phyloP scores from a whole-genome alignment of 2,113 vertebrate species.

The Eclectus roratus region DNA sequence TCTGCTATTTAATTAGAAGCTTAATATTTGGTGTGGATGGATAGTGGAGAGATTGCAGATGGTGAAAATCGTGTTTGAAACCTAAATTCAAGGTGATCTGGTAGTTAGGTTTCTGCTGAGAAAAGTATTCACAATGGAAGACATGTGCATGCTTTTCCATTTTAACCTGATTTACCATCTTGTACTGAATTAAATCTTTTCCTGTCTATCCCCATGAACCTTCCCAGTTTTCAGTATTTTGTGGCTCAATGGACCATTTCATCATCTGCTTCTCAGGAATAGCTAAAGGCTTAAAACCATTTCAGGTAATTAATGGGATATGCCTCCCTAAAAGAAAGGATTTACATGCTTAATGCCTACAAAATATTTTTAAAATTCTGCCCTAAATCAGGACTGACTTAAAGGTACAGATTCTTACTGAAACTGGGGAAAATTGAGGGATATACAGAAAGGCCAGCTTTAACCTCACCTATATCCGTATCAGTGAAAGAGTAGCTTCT shows the following conservation, averaged over 20 bases:
- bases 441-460: not conserved
- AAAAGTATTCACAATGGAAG: not conserved
- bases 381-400: not conserved
- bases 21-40: not conserved
- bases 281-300: not conserved
- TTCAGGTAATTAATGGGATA: not conserved
- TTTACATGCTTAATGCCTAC: not conserved
- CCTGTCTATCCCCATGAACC: not conserved
- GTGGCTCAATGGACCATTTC: not conserved
- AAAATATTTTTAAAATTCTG: not conserved
- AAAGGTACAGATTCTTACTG: not conserved
- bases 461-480: fast-evolving
- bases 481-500: not conserved
- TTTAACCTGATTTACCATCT: not conserved
- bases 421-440: not conserved
- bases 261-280: not conserved
- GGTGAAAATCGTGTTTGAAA: not conserved
- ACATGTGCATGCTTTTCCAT: not conserved
- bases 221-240: not conserved
- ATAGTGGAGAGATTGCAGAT: not conserved
- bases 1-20: not conserved
- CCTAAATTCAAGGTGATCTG: not conserved
- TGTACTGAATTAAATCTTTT: not conserved
- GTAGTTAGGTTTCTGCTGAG: not conserved
- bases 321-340: not conserved